Evolutionary conservation across 30 jellyfish, hydroid and myxozoan genomes (phyloP).

Genomic region (Mastigias papua): DNA sequence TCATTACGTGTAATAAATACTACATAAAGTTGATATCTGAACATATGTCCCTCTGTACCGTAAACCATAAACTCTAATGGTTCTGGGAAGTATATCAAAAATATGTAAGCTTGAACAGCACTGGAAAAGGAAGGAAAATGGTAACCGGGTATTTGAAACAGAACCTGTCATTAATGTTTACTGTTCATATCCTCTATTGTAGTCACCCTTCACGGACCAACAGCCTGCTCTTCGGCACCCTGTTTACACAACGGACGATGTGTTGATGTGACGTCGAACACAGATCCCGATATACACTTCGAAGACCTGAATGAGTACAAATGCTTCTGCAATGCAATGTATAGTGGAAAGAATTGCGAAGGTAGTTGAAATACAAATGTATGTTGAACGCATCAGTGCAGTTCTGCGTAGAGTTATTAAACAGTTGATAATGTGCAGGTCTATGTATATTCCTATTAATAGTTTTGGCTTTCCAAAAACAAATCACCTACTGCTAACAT

Average conservation of each 20-base stretch:
- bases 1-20: no score
- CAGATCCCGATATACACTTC: constrained; percentile 78
- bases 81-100: no score
- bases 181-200: neutral
- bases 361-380: constrained; percentile 36
- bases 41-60: neutral
- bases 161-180: no score
- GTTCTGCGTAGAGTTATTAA: no score
- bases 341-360: constrained; percentile 92
- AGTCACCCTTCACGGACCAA: constrained; percentile 80
- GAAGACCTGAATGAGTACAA: constrained; percentile 68
- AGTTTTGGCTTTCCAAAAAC: no score
- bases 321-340: constrained; percentile 83
- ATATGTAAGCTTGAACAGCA: no score
- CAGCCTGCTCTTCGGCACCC: constrained; percentile 90
- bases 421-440: no score
- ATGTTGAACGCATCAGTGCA: no score
- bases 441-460: no score
- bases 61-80: neutral
- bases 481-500: no score
- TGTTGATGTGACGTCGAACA: constrained; percentile 75
- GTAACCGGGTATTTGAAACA: no score
- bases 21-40: neutral
- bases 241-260: constrained; percentile 87
- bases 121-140: no score